Conservation (phyloP, 2,888 invertebrate species). For the Glaucopsyche alexis region DNA sequence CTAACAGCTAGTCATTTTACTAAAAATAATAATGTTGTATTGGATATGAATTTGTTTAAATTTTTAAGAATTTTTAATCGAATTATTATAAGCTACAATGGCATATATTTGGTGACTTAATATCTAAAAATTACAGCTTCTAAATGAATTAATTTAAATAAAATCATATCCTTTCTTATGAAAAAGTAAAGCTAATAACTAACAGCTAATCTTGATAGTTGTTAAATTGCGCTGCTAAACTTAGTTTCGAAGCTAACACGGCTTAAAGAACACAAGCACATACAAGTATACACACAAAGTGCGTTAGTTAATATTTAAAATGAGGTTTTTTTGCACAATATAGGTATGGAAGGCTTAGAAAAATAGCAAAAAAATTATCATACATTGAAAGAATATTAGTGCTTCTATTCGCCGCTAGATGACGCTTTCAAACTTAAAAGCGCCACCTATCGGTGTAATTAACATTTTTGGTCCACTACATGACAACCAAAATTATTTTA, state of each 20-base stretch:
- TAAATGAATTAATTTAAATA: not conserved
- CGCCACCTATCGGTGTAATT: not conserved
- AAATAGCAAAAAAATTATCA: not conserved
- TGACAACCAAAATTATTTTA: too few species aligned
- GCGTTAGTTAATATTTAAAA: not conserved
- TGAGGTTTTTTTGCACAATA: too few species aligned
- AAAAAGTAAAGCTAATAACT: not conserved
- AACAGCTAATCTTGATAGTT: not conserved
- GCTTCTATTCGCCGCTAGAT: conserved; percentile 10
- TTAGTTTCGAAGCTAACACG: not conserved
- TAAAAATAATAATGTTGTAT: not conserved
- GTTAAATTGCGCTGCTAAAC: not conserved
- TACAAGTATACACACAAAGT: not conserved
- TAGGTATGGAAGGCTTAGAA: not conserved
- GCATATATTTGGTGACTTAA: too few species aligned
- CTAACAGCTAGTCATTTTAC: not conserved
- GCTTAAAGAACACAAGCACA: not conserved
- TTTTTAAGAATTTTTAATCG: too few species aligned
- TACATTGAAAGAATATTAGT: not conserved
- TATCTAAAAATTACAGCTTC: not conserved
- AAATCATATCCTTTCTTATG: not conserved
- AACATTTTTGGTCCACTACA: not conserved
- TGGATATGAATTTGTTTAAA: conserved; percentile 1
- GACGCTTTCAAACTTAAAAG: not conserved
- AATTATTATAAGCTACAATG: too few species aligned